Conservation (phyloP, 2,113 vertebrate genomes). For the Amblyornis subalaris region DNA sequence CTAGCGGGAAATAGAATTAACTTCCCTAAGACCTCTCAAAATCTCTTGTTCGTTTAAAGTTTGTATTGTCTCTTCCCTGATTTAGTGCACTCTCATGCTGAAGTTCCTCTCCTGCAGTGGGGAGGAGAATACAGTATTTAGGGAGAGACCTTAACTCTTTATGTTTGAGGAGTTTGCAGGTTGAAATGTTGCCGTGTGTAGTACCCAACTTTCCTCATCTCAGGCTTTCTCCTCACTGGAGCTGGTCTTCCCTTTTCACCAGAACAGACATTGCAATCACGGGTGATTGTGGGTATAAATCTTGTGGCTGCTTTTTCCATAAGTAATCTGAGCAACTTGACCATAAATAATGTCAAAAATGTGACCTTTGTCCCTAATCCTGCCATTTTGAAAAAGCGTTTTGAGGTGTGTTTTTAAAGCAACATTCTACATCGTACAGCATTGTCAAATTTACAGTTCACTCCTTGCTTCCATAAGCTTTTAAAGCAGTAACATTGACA, state of each 20-base stretch:
- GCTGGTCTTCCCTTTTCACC: background rate
- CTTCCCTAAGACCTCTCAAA: slow-evolving; percentile 26
- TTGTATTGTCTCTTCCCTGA: background rate
- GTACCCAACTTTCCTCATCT: background rate
- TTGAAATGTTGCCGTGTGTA: background rate
- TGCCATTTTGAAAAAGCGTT: slow-evolving; percentile 9
- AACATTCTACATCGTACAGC: background rate
- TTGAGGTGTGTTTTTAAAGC: background rate
- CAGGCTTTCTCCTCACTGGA: background rate
- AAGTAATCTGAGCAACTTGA: slow-evolving; percentile 7
- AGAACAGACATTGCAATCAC: background rate
- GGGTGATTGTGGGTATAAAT: background rate
- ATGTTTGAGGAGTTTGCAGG: background rate
- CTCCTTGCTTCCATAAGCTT: slow-evolving; percentile 16
- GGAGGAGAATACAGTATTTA: background rate
- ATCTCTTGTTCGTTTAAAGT: slow-evolving; percentile 3
- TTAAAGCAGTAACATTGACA: slow-evolving; percentile 31
- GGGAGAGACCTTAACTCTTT: background rate
- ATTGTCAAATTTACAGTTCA: slow-evolving; percentile 28
- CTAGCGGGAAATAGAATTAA: slow-evolving; percentile 13
- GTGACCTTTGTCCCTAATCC: slow-evolving; percentile 10
- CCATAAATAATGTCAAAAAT: slow-evolving; percentile 27
- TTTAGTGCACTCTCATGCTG: background rate
- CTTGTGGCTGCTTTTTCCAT: background rate
- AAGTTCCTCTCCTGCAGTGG: background rate